phyloP scores from a whole-genome alignment of 2,888 invertebrate genomes.

The Bedellia somnulentella region DNA sequence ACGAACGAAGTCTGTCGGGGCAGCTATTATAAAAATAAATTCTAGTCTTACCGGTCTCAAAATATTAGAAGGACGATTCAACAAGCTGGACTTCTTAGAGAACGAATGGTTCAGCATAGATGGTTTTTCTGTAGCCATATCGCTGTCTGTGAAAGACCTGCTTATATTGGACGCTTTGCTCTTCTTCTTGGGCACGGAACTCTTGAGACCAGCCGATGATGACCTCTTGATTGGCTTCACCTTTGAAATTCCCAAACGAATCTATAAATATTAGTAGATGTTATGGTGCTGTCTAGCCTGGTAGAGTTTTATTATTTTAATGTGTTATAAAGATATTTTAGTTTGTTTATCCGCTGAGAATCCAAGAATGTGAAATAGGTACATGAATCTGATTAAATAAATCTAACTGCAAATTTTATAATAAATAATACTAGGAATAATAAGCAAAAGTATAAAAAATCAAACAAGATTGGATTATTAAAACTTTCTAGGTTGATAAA shows the following conservation, averaged over 20 bases:
- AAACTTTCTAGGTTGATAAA: too few species aligned
- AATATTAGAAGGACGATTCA: constrained; percentile 70
- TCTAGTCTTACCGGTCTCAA: constrained; percentile 73
- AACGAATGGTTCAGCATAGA: constrained; percentile 61
- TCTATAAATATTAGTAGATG: constrained; percentile 32
- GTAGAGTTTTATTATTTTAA: not conserved
- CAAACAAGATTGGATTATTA: too few species aligned
- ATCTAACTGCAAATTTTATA: too few species aligned
- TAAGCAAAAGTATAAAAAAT: too few species aligned
- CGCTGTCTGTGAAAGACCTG: constrained; percentile 40
- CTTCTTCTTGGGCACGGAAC: constrained; percentile 44
- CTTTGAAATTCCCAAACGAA: constrained; percentile 51
- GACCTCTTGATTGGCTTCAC: constrained; percentile 48
- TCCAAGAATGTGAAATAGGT: too few species aligned
- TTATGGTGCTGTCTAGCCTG: too few species aligned
- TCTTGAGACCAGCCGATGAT: constrained; percentile 35
- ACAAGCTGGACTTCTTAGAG: constrained; percentile 56
- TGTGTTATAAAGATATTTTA: too few species aligned
- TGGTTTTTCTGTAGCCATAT: constrained; percentile 51
- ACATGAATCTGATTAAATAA: too few species aligned
- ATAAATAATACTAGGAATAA: too few species aligned
- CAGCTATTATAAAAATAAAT: too few species aligned
- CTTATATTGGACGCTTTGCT: constrained; percentile 33
- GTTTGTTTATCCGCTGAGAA: too few species aligned
- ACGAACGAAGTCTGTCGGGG: too few species aligned